phyloP scores from a whole-genome alignment of 2,113 vertebrate genomes.

The Gobio gobio region DNA sequence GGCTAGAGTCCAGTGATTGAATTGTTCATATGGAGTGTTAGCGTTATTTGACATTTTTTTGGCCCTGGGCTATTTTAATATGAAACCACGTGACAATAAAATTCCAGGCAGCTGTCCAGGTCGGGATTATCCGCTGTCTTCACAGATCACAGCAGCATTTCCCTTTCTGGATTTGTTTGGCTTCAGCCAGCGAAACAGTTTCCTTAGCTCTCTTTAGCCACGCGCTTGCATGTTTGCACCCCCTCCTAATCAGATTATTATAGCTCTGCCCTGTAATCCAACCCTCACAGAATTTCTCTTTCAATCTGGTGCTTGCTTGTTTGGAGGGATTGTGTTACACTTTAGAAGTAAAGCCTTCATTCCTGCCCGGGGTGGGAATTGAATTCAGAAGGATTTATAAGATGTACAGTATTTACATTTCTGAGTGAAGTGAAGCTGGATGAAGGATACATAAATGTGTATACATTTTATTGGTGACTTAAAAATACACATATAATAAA shows the following conservation, averaged over 20 bases:
- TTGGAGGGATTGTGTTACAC: constrained; percentile 49
- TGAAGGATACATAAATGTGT: background rate
- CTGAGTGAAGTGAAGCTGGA: background rate
- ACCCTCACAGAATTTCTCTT: constrained; percentile 46
- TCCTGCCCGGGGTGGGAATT: constrained; percentile 26
- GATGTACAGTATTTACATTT: constrained; percentile 16
- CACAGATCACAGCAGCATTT: constrained; percentile 43
- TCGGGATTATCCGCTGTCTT: constrained; percentile 43
- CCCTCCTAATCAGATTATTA: constrained; percentile 57
- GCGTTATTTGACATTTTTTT: constrained; percentile 25
- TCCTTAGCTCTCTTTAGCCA: constrained; percentile 33
- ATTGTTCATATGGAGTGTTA: background rate
- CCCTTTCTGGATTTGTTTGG: constrained; percentile 46
- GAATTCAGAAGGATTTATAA: constrained; percentile 36
- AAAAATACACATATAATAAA: no score
- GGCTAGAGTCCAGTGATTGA: background rate
- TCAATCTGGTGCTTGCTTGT: constrained; percentile 46
- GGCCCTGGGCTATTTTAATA: constrained; percentile 25
- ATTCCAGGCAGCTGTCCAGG: constrained; percentile 41
- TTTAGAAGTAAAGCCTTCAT: constrained; percentile 21
- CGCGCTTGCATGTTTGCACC: constrained; percentile 48
- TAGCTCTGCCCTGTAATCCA: constrained; percentile 58
- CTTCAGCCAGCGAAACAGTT: constrained; percentile 22
- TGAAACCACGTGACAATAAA: constrained; percentile 31
- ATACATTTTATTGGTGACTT: background rate